Evolutionary conservation across 2,113 vertebrate genomes (phyloP).

Genomic region (Gambusia affinis): DNA sequence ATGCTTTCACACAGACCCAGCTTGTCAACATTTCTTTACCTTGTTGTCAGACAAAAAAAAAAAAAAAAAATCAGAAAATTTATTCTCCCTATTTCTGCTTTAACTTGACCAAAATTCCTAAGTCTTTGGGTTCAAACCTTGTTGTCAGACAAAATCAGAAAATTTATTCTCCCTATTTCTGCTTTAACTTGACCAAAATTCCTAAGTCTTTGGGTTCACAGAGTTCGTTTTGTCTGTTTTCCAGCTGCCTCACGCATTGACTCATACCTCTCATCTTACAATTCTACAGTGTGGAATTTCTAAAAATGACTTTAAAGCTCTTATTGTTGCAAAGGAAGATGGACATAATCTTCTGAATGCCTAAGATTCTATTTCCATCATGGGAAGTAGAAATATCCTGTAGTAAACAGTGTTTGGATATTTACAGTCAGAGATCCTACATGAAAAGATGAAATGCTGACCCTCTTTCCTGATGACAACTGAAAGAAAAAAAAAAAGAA

Average conservation of each 20-base stretch:
- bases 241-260: slow-evolving; percentile 42
- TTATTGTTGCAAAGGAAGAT: slow-evolving; percentile 27
- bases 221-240: slow-evolving; percentile 58
- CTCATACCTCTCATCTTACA: slow-evolving; percentile 54
- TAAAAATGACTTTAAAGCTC: slow-evolving; percentile 32
- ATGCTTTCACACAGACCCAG: slow-evolving; percentile 20
- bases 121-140: slow-evolving; percentile 46
- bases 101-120: slow-evolving; percentile 20
- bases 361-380: neutral
- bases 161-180: slow-evolving; percentile 36
- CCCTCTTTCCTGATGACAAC: neutral
- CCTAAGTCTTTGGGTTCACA: slow-evolving; percentile 45
- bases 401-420: slow-evolving; percentile 5
- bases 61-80: slow-evolving; percentile 35
- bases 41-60: neutral
- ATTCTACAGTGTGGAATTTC: neutral
- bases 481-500: slow-evolving; percentile 26
- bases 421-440: slow-evolving; percentile 9
- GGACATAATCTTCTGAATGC: slow-evolving; percentile 22
- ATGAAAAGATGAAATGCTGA: neutral
- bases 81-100: slow-evolving; percentile 33
- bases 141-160: slow-evolving; percentile 8
- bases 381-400: slow-evolving; percentile 1
- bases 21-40: neutral
- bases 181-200: slow-evolving; percentile 30